A percentile compares a stretch with the other conserved stretches of the same genome.
These are phyloP conservation scores for Torymus auratus DNA, from an alignment of 2,888 invertebrate species.

Conservation along the genomic window DNA sequence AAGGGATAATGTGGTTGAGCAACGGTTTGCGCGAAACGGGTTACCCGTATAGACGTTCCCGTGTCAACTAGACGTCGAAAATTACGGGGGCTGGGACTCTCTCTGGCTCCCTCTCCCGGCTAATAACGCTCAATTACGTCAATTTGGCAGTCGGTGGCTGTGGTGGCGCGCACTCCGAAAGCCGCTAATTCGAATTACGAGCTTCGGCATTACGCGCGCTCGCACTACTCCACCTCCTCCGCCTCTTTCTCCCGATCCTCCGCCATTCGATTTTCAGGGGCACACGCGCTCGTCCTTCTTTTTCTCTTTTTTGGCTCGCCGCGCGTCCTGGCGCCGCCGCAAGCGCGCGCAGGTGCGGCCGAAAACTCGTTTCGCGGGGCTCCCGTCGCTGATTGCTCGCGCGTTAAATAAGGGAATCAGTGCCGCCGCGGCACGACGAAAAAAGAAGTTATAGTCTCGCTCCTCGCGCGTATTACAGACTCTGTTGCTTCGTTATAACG, in stretches of 20 bases:
- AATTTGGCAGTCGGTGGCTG: slow-evolving; percentile 58
- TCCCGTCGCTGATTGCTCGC: slow-evolving; percentile 24
- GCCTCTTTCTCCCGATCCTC: slow-evolving; percentile 26
- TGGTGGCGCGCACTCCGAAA: slow-evolving; percentile 42
- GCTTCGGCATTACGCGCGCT: slow-evolving; percentile 51
- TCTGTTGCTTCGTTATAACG: slow-evolving; percentile 8
- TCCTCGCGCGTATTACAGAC: background rate
- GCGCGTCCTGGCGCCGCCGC: background rate
- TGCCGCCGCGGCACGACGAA: background rate
- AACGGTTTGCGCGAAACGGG: too few relatives aligned
- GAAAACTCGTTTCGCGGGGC: slow-evolving; percentile 34
- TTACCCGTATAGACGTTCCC: slow-evolving; percentile 5
- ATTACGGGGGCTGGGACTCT: slow-evolving; percentile 39
- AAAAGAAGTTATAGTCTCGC: background rate
- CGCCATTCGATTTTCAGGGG: background rate
- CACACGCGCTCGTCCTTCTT: background rate
- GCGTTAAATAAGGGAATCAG: slow-evolving; percentile 23
- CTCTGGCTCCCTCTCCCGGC: background rate
- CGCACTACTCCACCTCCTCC: background rate
- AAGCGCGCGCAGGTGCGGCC: slow-evolving; percentile 29
- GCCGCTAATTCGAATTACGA: slow-evolving; percentile 64
- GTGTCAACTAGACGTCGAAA: slow-evolving; percentile 50
- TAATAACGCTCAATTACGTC: slow-evolving; percentile 64
- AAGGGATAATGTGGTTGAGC: background rate
- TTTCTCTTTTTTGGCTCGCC: slow-evolving; percentile 3